phyloP scores from a whole-genome alignment of 2,888 invertebrate species.

The Heliconius cydno region DNA sequence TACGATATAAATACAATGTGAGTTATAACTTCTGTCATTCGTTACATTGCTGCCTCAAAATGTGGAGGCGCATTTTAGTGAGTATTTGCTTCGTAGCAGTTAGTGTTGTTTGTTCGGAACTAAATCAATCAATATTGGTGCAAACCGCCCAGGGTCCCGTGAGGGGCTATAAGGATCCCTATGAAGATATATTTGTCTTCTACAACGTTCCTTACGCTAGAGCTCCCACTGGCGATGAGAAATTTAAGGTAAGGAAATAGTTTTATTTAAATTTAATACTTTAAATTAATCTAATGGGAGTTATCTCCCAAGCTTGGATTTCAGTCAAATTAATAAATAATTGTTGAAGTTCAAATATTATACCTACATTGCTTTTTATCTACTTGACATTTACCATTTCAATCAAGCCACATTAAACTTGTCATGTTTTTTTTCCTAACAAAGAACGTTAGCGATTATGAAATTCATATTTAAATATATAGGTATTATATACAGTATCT shows the following conservation, averaged over 20 bases:
- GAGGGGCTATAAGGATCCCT: slow-evolving; percentile 54
- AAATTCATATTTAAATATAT: neutral
- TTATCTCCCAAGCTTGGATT: too few relatives aligned
- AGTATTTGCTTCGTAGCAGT: neutral
- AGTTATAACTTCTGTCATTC: neutral
- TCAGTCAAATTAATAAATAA: neutral
- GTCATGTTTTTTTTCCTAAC: neutral
- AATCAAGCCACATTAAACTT: neutral
- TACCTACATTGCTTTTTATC: too few relatives aligned
- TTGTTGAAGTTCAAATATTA: neutral
- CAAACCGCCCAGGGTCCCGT: slow-evolving; percentile 55
- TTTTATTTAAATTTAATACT: neutral
- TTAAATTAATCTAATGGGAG: neutral
- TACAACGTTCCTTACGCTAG: slow-evolving; percentile 65
- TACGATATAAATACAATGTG: neutral
- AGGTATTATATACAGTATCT: too few relatives aligned
- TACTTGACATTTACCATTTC: neutral
- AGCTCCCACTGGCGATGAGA: slow-evolving; percentile 58
- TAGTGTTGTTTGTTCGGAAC: neutral
- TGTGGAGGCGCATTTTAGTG: neutral
- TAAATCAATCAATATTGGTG: slow-evolving; percentile 47
- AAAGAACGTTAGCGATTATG: neutral
- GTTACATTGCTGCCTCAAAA: slow-evolving; percentile 1
- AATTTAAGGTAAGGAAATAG: slow-evolving; percentile 56
- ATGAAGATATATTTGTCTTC: slow-evolving; percentile 54